A percentile compares a stretch with the other conserved stretches of the same genome.
These are phyloP conservation scores for Enteromius treurensis DNA, from an alignment of 2,797 vertebrate genomes.

Conservation along the genomic window DNA sequence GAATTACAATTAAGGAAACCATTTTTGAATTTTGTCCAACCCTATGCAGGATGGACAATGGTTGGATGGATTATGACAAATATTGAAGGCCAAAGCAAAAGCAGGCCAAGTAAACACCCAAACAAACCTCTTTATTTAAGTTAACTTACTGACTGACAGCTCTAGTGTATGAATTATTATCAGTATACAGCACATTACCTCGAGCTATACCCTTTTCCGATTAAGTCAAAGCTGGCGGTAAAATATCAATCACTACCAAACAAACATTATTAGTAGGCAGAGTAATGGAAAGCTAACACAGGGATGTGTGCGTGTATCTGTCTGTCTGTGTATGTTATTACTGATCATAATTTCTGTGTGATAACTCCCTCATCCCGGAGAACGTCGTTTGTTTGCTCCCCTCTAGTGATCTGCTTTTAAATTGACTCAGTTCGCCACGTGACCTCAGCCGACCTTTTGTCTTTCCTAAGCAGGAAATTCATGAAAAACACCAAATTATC, in stretches of 20 bases:
- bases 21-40: neutral
- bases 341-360: slow-evolving; percentile 51
- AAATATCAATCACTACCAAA: slow-evolving; percentile 54
- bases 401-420: slow-evolving; percentile 37
- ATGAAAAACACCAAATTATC: slow-evolving; percentile 16
- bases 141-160: slow-evolving; percentile 47
- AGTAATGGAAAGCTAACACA: slow-evolving; percentile 51
- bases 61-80: neutral
- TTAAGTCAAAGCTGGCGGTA: slow-evolving; percentile 45
- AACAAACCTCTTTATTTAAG: neutral
- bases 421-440: slow-evolving; percentile 26
- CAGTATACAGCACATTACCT: slow-evolving; percentile 48
- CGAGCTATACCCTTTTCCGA: slow-evolving; percentile 41
- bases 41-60: neutral
- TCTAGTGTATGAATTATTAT: slow-evolving; percentile 52
- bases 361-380: slow-evolving; percentile 28
- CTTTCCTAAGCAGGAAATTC: neutral
- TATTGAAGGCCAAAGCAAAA: slow-evolving; percentile 4
- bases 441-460: neutral
- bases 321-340: slow-evolving; percentile 36
- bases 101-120: neutral
- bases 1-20: too few relatives aligned
- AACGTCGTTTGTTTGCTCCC: slow-evolving; percentile 27
- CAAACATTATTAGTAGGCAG: slow-evolving; percentile 51
- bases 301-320: neutral